These are phyloP conservation scores for Mohoua ochrocephala DNA, from an alignment of 2,113 vertebrate genomes.

Conservation along the genomic window DNA sequence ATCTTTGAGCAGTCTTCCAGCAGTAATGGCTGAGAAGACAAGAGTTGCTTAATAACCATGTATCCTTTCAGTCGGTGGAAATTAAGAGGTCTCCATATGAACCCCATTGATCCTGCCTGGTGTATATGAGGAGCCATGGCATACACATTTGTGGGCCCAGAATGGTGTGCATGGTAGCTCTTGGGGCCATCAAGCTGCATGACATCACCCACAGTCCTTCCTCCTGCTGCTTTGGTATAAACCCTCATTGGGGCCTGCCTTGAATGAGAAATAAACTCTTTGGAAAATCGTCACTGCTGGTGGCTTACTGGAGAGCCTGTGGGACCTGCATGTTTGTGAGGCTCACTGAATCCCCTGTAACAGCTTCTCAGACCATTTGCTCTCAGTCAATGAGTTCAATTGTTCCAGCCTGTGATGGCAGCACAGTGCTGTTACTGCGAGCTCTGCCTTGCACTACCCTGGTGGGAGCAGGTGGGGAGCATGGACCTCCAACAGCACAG, in stretches of 20 bases:
- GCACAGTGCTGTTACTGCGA: not conserved
- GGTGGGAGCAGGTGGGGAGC: not conserved
- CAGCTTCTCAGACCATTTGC: not conserved
- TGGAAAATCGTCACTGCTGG: not conserved
- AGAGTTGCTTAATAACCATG: not conserved
- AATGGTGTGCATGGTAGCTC: not conserved
- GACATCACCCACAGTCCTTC: not conserved
- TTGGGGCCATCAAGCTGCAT: not conserved
- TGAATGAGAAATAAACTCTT: not conserved
- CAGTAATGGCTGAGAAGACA: not conserved
- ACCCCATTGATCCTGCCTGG: not conserved
- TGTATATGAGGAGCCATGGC: not conserved
- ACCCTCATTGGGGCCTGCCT: not conserved
- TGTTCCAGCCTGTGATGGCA: not conserved
- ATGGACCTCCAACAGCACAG: not conserved
- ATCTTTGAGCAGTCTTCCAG: not conserved
- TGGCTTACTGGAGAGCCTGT: not conserved
- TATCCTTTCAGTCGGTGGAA: not conserved
- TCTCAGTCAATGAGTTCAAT: not conserved
- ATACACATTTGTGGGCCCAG: not conserved
- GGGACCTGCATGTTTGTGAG: not conserved
- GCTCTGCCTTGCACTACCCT: not conserved
- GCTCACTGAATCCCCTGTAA: not conserved
- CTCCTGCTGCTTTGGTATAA: fast-evolving
- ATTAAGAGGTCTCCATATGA: not conserved